Conservation (phyloP, 2,113 vertebrate genomes). For the Neodontobutis hainanensis region DNA sequence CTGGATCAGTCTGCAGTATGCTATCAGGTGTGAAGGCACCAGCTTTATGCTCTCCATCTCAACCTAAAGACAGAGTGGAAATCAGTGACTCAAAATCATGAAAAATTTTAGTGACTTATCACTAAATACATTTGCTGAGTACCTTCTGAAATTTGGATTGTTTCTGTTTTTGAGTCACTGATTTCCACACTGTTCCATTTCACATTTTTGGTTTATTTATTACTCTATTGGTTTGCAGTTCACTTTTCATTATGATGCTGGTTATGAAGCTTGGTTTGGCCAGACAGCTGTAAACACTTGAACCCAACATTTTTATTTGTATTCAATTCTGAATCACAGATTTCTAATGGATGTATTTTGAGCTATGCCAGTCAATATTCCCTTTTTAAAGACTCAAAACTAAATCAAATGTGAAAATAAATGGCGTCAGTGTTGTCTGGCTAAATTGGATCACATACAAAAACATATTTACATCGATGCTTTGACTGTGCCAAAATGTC, state of each 20-base stretch:
- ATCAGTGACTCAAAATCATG: neutral
- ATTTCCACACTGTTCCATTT: too few species aligned
- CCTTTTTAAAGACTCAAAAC: slow-evolving; percentile 2
- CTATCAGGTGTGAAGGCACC: slow-evolving; percentile 19
- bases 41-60: slow-evolving; percentile 9
- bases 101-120: neutral
- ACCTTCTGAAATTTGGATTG: too few species aligned
- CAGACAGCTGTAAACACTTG: slow-evolving; percentile 8
- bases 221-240: slow-evolving; percentile 14
- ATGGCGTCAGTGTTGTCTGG: slow-evolving; percentile 1
- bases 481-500: slow-evolving; percentile 70
- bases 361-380: neutral
- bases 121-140: too few species aligned
- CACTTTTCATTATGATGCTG: neutral
- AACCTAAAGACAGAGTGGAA: neutral
- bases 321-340: neutral
- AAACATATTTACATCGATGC: slow-evolving; percentile 29
- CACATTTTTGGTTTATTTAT: neutral
- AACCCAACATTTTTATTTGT: neutral
- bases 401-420: neutral
- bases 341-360: neutral
- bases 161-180: too few species aligned
- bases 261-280: slow-evolving; percentile 17
- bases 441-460: neutral
- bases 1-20: slow-evolving; percentile 27